phyloP scores from a whole-genome alignment of 2,888 invertebrate genomes.

The Eueremaeus valkanovi region DNA sequence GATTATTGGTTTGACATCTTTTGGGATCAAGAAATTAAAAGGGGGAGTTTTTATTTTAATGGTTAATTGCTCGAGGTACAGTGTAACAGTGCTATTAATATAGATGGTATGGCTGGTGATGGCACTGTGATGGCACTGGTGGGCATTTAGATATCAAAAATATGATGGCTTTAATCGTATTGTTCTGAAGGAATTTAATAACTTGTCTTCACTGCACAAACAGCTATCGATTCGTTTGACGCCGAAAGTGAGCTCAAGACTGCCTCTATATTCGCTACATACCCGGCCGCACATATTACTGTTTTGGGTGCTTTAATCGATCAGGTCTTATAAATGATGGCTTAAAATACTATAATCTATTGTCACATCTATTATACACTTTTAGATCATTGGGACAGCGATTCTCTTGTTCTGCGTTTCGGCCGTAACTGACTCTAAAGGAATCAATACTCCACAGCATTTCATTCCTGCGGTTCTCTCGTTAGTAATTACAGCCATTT shows the following conservation, averaged over 20 bases:
- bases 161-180: too few species aligned
- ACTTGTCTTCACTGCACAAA: conserved; percentile 44
- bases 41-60: too few species aligned
- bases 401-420: conserved; percentile 55
- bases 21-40: too few species aligned
- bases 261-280: conserved; percentile 59
- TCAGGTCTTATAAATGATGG: conserved; percentile 52
- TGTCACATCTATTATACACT: background rate
- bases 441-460: conserved; percentile 53
- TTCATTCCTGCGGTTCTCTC: conserved; percentile 50
- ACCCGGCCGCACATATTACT: conserved; percentile 54
- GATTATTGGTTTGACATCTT: too few species aligned
- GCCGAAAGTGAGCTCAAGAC: conserved; percentile 52
- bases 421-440: conserved; percentile 55
- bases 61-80: too few species aligned
- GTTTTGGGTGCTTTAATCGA: conserved; percentile 54
- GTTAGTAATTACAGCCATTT: conserved; percentile 54
- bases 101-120: too few species aligned
- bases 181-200: background rate
- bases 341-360: background rate
- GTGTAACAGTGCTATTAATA: too few species aligned
- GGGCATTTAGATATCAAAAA: too few species aligned
- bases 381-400: conserved; percentile 55
- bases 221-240: conserved; percentile 50
- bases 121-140: too few species aligned